A percentile compares a stretch with the other conserved stretches of the same genome.
Evolutionary conservation across 2,113 vertebrate genomes (phyloP).

Genomic region (Gnathonemus longibarbis): DNA sequence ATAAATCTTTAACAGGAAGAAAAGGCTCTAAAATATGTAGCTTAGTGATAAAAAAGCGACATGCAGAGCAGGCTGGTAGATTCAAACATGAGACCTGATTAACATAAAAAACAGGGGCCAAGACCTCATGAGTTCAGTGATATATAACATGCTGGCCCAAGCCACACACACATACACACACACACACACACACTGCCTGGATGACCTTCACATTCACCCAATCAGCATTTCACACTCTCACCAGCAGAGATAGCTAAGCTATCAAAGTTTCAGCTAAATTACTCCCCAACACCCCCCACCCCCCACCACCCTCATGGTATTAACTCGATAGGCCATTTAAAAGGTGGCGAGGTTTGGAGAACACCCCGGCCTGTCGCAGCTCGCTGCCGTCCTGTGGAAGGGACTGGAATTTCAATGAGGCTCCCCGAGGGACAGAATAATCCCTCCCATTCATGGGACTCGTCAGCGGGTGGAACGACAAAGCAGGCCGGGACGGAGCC

Average conservation of each 20-base stretch:
- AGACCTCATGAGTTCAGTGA: neutral
- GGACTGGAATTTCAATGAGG: conserved; percentile 24
- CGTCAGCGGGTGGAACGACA: conserved; percentile 5
- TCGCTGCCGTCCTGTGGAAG: neutral
- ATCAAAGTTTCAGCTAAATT: neutral
- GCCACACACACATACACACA: neutral
- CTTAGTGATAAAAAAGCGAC: neutral
- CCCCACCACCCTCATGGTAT: too few relatives aligned
- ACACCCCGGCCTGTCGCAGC: neutral
- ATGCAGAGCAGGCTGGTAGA: neutral
- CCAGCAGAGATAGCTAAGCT: neutral
- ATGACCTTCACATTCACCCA: neutral
- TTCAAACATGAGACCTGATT: neutral
- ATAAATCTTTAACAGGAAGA: neutral
- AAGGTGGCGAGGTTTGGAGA: conserved; percentile 4
- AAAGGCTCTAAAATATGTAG: neutral
- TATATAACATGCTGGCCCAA: neutral
- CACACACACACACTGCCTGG: neutral
- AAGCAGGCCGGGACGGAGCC: neutral
- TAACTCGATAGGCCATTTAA: conserved; percentile 10
- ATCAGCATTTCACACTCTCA: neutral
- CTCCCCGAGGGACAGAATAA: conserved; percentile 18
- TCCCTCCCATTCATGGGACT: conserved; percentile 13
- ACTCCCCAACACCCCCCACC: neutral
- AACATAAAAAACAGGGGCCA: neutral